phyloP scores from a whole-genome alignment of 2,888 invertebrate species.

The Slavum lentiscoides region DNA sequence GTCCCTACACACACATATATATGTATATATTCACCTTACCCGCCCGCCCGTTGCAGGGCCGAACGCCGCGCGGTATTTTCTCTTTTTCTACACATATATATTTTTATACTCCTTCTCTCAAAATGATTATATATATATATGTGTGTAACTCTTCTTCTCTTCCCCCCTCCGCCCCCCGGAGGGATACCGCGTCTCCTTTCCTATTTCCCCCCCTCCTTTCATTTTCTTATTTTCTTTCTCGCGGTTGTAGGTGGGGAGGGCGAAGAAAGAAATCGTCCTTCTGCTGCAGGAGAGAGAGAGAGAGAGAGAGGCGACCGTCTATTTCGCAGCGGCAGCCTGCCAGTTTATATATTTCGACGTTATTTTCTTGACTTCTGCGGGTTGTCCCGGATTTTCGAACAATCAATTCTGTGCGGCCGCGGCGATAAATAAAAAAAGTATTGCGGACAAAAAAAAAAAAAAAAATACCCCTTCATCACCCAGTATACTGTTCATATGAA shows the following conservation, averaged over 20 bases:
- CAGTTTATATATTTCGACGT: constrained; percentile 46
- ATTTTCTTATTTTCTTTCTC: too few relatives aligned
- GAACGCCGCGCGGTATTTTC: not conserved
- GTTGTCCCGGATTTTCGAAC: constrained; percentile 49
- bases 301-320: constrained; percentile 8
- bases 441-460: too few relatives aligned
- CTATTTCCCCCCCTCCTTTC: not conserved
- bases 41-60: not conserved
- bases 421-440: too few relatives aligned
- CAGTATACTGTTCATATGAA: too few relatives aligned
- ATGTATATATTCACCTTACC: too few relatives aligned
- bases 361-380: constrained; percentile 51
- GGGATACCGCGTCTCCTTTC: not conserved
- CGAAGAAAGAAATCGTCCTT: too few relatives aligned
- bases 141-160: too few relatives aligned
- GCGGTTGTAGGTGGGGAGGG: too few relatives aligned
- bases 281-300: too few relatives aligned
- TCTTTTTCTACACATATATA: not conserved
- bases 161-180: too few relatives aligned
- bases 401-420: constrained; percentile 47
- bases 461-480: not conserved
- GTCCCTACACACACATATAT: too few relatives aligned
- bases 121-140: constrained; percentile 29
- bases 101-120: constrained; percentile 33
- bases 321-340: not conserved